A percentile compares a stretch with the other conserved stretches of the same genome.
Conservation (phyloP, 2,113 vertebrate genomes). For the Marmota flaviventris region DNA sequence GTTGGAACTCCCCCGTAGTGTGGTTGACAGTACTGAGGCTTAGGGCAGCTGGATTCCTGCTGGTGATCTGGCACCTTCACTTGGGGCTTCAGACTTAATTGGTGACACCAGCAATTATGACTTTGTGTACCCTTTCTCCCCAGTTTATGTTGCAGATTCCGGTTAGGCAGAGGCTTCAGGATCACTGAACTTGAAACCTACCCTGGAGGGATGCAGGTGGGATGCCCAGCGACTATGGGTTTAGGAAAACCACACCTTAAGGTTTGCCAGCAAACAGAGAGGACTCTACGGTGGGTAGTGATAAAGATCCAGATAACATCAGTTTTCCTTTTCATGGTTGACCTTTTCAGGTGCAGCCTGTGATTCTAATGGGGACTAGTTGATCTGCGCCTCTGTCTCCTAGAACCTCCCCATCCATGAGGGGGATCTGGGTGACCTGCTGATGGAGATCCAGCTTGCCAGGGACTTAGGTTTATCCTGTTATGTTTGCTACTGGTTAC, state of each 20-base stretch:
- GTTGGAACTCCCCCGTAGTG: slow-evolving; percentile 40
- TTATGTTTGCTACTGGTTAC: slow-evolving; percentile 86
- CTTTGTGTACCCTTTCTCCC: slow-evolving; percentile 40
- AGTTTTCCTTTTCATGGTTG: slow-evolving; percentile 68
- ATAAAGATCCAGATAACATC: slow-evolving; percentile 76
- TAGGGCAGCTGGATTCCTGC: slow-evolving; percentile 70
- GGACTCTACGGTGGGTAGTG: slow-evolving; percentile 67
- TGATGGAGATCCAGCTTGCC: slow-evolving; percentile 79
- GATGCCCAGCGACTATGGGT: slow-evolving; percentile 46
- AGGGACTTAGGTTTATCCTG: slow-evolving; percentile 82
- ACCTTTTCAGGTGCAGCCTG: slow-evolving; percentile 66
- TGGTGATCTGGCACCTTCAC: slow-evolving; percentile 63
- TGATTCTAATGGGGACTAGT: slow-evolving; percentile 70
- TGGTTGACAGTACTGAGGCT: slow-evolving; percentile 72
- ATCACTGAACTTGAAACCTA: slow-evolving; percentile 76
- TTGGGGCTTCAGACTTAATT: slow-evolving; percentile 56
- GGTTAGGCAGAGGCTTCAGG: slow-evolving; percentile 77
- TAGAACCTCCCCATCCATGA: slow-evolving; percentile 42
- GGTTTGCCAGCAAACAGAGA: slow-evolving; percentile 71
- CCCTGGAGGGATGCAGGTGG: slow-evolving; percentile 56
- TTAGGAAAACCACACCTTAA: slow-evolving; percentile 67
- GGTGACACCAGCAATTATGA: slow-evolving; percentile 76
- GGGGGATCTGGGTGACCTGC: slow-evolving; percentile 70
- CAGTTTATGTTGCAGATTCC: slow-evolving; percentile 75
- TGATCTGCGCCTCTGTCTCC: slow-evolving; percentile 67